Conservation (phyloP, 2,797 vertebrate genomes). For the Onychomys arenicola region DNA sequence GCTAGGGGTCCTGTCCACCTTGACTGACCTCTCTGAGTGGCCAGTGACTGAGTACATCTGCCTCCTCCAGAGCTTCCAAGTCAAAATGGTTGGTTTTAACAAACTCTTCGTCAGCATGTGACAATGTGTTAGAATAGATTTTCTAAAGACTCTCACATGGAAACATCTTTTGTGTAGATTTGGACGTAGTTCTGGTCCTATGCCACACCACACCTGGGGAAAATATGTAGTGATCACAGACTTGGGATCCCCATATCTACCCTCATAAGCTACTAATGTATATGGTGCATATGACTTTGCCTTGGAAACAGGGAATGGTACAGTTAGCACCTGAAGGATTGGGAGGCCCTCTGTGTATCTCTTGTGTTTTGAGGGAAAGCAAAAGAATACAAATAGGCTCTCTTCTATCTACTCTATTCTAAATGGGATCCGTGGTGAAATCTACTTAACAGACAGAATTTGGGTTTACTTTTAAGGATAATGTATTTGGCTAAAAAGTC, state of each 20-base stretch:
- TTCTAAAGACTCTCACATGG: not conserved
- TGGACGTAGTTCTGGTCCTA: not conserved
- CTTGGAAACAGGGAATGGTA: not conserved
- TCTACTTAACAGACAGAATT: slow-evolving; percentile 23
- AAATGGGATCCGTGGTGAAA: not conserved
- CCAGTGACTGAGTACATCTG: not conserved
- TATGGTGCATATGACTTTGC: not conserved
- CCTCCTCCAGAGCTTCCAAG: not conserved
- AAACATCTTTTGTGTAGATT: slow-evolving; percentile 7
- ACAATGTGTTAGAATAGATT: not conserved
- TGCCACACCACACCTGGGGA: not conserved
- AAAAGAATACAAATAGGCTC: not conserved
- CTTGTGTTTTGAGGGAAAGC: not conserved
- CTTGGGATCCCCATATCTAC: not conserved
- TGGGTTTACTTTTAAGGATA: slow-evolving; percentile 50
- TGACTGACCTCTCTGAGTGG: not conserved
- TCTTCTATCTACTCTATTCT: not conserved
- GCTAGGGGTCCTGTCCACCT: not conserved
- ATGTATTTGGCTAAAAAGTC: slow-evolving; percentile 21
- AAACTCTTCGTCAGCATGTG: not conserved
- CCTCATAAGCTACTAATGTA: not conserved
- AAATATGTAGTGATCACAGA: not conserved
- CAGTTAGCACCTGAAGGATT: not conserved
- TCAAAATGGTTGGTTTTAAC: not conserved
- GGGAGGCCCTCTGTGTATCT: not conserved